Evolutionary conservation across 2,113 vertebrate genomes (phyloP).

Genomic region (Serinus canaria): DNA sequence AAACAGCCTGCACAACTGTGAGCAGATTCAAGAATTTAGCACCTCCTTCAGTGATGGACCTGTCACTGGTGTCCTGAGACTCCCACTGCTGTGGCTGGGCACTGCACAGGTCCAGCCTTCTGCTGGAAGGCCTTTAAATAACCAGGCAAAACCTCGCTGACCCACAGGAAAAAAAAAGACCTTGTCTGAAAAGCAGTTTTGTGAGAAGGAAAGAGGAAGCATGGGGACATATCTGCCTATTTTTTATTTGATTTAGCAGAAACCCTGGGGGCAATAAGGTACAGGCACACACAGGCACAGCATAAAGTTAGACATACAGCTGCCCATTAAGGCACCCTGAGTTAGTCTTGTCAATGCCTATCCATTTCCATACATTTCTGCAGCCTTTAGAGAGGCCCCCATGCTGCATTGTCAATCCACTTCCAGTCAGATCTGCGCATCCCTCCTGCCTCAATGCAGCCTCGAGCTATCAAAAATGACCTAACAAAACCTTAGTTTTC

Average conservation of each 20-base stretch:
- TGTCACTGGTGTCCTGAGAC: rapidly evolving
- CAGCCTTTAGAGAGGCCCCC: not conserved
- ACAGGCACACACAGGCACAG: not conserved
- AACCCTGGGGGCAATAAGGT: rapidly evolving
- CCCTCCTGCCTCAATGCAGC: not conserved
- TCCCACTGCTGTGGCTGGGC: not conserved
- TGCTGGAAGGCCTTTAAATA: not conserved
- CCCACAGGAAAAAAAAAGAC: not conserved
- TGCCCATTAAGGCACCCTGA: not conserved
- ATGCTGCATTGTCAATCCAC: rapidly evolving
- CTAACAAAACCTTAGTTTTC: not conserved
- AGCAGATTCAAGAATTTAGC: not conserved
- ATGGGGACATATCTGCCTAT: rapidly evolving
- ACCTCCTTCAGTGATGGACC: not conserved
- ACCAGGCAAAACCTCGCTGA: not conserved
- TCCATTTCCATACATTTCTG: not conserved
- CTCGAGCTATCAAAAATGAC: not conserved
- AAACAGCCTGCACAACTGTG: not conserved
- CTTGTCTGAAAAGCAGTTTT: not conserved
- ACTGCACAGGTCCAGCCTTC: not conserved
- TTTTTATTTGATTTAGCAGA: not conserved
- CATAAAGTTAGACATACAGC: not conserved
- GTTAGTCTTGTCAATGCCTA: not conserved
- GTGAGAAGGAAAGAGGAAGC: not conserved
- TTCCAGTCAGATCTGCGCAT: not conserved